Evolutionary conservation across 2,888 invertebrate species (phyloP).

Genomic region (Sarcophaga caerulescens): DNA sequence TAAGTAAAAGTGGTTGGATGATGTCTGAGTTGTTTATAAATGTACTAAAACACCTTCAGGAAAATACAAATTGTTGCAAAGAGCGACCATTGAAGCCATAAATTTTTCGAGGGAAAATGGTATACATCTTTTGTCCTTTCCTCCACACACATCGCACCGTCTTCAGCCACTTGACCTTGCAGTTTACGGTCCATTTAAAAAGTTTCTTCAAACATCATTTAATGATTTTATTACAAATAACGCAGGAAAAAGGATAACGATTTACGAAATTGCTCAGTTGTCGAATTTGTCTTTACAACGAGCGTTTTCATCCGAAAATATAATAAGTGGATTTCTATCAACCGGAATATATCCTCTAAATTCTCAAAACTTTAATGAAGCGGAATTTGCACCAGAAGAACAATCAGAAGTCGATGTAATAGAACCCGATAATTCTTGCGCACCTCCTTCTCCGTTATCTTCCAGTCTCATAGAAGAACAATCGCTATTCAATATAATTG

Average conservation of each 20-base stretch:
- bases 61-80: conserved; percentile 47
- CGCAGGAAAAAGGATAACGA: conserved; percentile 46
- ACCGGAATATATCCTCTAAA: conserved; percentile 50
- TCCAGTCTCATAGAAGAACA: conserved; percentile 15
- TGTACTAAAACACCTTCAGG: conserved; percentile 57
- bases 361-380: conserved; percentile 48
- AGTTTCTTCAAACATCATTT: conserved; percentile 51
- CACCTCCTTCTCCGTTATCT: conserved; percentile 38
- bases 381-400: conserved; percentile 39
- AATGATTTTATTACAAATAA: conserved; percentile 50
- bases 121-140: conserved; percentile 41
- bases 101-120: conserved; percentile 42
- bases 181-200: conserved; percentile 45
- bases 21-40: conserved; percentile 53
- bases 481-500: conserved; percentile 2
- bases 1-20: conserved; percentile 53
- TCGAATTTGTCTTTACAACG: conserved; percentile 37
- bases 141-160: conserved; percentile 39
- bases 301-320: conserved; percentile 48
- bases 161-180: conserved; percentile 40
- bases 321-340: conserved; percentile 48
- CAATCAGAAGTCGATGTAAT: background rate
- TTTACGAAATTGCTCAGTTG: conserved; percentile 33
- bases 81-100: conserved; percentile 27
- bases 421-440: conserved; percentile 16